Base-by-base conservation (phyloP, 2,888 invertebrate genomes). In the Netelia melanura region DNA sequence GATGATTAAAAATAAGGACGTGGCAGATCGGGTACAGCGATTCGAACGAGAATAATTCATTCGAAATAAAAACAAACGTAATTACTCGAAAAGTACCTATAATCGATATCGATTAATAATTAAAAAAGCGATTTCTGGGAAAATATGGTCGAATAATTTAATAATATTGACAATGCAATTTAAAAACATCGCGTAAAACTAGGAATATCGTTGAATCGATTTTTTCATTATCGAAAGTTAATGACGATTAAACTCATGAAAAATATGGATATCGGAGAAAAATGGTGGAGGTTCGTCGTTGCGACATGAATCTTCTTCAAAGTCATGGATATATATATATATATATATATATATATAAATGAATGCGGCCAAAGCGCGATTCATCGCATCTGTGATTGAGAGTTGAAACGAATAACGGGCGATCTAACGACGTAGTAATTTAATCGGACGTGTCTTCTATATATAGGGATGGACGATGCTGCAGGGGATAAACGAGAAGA, bases 341-440 rank as follows among this genome's bases (percentile, higher is more conserved):
- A 17, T n/a, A n/a, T n/a, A 1, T 25, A 3, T 25, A 25, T 25
- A 25, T 17, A 17, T 17, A 17, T 17, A 17, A 17, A 17, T 17
- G 3, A 21, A 58, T 17, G 17, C 5, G 30, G 30, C 30, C 30
- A 58, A 58, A 58, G 21, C 17, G 17, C 56, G 44, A 72, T 64
- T 65, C 21, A 48, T 56, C 21, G 44, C 48, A 17, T 70, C n/a
- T 44, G 48, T 58, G 77, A 65, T 77, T 21, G 54, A 78, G 54
- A 58, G 67, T 72, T 56, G 76, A 76, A 80, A 76, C 72, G 72
- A 82, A 76, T 80, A 77, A 85, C 56, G 10, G 71, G 65, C 48
- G 76, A 61, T 68, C 82, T 85, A 85, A 83, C 80, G 72, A 82
- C 76, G 67, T 72, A 65, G 83, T 85, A 85, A 85, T 85, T 80